phyloP scores from a whole-genome alignment of 2,113 vertebrate species.

The Calypte anna region DNA sequence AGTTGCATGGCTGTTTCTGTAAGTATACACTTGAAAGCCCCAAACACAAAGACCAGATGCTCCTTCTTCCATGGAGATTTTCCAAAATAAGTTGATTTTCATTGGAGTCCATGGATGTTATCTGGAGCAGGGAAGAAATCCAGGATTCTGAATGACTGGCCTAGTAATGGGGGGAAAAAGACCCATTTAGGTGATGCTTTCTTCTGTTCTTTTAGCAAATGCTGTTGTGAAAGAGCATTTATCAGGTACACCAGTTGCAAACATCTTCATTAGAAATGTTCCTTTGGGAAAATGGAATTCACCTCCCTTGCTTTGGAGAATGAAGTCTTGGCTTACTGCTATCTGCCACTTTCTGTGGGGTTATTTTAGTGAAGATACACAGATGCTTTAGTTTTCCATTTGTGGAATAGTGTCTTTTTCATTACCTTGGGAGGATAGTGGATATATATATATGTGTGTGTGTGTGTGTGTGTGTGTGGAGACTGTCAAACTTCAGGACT shows the following conservation, averaged over 20 bases:
- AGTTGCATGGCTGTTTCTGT: accelerated
- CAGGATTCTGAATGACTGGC: not conserved
- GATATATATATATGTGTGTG: too few species aligned
- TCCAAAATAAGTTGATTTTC: not conserved
- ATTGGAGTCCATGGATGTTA: accelerated
- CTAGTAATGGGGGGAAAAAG: not conserved
- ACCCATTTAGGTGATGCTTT: not conserved
- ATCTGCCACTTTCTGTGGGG: not conserved
- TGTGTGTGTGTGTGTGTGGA: not conserved
- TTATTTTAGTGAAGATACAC: not conserved
- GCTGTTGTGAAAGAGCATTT: not conserved
- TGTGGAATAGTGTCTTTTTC: not conserved
- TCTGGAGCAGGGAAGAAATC: not conserved
- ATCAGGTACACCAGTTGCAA: not conserved
- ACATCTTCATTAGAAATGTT: not conserved
- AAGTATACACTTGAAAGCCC: not conserved
- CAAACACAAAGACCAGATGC: not conserved
- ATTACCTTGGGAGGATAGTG: not conserved
- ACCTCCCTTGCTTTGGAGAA: not conserved
- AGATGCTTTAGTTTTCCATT: not conserved
- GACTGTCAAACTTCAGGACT: not conserved
- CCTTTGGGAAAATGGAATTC: not conserved
- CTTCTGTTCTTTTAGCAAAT: not conserved
- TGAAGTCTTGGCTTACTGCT: not conserved
- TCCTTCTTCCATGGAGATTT: not conserved